Conservation (phyloP, 2,888 invertebrate genomes). For the Pogonocherus hispidulus region DNA sequence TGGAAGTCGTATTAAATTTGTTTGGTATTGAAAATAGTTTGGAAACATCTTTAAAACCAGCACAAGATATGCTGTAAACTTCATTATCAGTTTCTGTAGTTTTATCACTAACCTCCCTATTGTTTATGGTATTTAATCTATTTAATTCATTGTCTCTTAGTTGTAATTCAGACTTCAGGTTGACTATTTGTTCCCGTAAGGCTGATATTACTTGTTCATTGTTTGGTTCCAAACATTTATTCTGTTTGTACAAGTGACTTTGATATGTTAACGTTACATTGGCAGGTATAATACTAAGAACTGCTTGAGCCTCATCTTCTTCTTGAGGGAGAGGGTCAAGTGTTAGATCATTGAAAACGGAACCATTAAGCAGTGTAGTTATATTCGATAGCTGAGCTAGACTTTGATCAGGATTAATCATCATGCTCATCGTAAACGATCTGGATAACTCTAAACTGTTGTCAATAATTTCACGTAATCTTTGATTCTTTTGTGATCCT, state of each 20-base stretch:
- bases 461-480: conserved; percentile 72
- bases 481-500: conserved; percentile 70
- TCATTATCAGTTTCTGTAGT: conserved; percentile 46
- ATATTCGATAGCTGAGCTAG: conserved; percentile 70
- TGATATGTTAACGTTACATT: conserved; percentile 62
- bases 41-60: conserved; percentile 33
- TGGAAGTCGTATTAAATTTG: conserved; percentile 50
- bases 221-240: conserved; percentile 46
- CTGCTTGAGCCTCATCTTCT: conserved; percentile 49
- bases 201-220: conserved; percentile 58
- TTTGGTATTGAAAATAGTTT: conserved; percentile 43
- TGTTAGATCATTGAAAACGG: conserved; percentile 55
- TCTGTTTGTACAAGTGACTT: conserved; percentile 59
- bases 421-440: conserved; percentile 67
- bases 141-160: conserved; percentile 64
- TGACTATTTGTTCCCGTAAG: conserved; percentile 64
- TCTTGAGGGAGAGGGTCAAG: conserved; percentile 37
- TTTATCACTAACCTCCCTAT: conserved; percentile 44
- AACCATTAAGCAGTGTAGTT: conserved; percentile 66
- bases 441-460: conserved; percentile 72
- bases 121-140: conserved; percentile 47
- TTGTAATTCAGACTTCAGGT: conserved; percentile 64
- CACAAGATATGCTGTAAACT: conserved; percentile 1
- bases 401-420: conserved; percentile 69
- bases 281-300: conserved; percentile 60